Base-by-base conservation (phyloP, 2,888 invertebrate genomes). In the Mythimna pallens region DNA sequence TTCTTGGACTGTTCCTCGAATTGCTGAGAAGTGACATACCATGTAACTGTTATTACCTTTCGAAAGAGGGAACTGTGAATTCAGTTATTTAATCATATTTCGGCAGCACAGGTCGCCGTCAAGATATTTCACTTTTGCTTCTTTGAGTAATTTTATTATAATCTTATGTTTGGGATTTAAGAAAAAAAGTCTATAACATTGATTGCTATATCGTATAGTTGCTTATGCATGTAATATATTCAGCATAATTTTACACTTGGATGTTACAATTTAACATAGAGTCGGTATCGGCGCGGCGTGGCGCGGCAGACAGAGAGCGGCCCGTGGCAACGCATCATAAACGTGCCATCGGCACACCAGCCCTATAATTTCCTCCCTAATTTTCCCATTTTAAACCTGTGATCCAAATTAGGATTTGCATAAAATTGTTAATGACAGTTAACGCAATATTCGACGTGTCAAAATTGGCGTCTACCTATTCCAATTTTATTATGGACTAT, bases 361-460 rank as follows among this genome's bases (percentile, higher is more conserved):
- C 93, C 93, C 94, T 94, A 92, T 94, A 94, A 94, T 95, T 93
- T 94, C 75, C 91, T 88, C 92, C 92, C 93, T 93, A 93, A 94
- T 93, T 93, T 93, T 88, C 90, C 92, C 93, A 93, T 92, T 94
- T 92, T 91, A 91, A 93, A 92, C 89, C 92, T 90, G 92, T 92
- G 93, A 93, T 94, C 92, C 93, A 91, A 92, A 92, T 94, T 93
- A 90, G 90, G 93, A 94, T 95, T 94, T 94, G 95, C 95, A 95
- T 95, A 94, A 94, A 94, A 94, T 94, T 93, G 93, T 92, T 95
- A 94, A 95, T 94, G 92, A 91, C 92, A 92, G 92, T 91, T 92
- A 92, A 92, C 91, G 92, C 90, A 90, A 91, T 91, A 91, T 93
- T 91, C 91, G 88, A 93, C 90, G 93, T 93, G 93, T 94, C 89